A percentile compares a stretch with the other conserved stretches of the same genome.
Conservation (phyloP, 2,888 invertebrate species). For the Epiblema foenella region DNA sequence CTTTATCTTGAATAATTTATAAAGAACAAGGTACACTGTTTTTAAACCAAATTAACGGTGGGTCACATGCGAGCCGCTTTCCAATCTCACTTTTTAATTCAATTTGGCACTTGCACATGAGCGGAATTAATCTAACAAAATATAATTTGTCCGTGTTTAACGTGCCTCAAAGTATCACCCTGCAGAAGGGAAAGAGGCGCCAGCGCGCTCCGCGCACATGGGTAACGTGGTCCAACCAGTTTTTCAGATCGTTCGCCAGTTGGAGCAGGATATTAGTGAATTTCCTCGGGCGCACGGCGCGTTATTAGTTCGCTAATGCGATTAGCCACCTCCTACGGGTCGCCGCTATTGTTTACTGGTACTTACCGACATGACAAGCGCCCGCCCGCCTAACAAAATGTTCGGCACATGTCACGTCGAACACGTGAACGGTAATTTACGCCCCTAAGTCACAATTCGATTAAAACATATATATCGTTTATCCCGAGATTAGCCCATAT, state of each 20-base stretch:
- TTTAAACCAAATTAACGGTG: no score
- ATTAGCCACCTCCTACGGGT: constrained; percentile 79
- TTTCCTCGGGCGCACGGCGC: constrained; percentile 87
- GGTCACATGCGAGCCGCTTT: no score
- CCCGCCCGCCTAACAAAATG: constrained; percentile 17
- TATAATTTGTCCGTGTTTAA: background rate
- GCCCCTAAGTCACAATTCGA: no score
- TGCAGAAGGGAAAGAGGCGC: background rate
- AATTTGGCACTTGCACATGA: no score
- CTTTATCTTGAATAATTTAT: no score
- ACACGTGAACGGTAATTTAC: no score
- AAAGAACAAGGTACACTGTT: no score
- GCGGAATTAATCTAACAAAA: no score
- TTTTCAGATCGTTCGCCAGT: constrained; percentile 66
- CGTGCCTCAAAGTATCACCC: background rate
- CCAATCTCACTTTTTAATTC: no score
- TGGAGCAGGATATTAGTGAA: constrained; percentile 88
- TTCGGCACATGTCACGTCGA: background rate
- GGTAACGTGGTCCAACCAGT: constrained; percentile 52
- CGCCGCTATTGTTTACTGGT: constrained; percentile 56
- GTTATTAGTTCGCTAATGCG: constrained; percentile 88
- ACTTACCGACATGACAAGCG: constrained; percentile 7
- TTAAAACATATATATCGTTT: no score
- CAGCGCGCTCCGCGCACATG: constrained; percentile 44
- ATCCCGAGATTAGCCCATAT: no score